These are phyloP conservation scores for Lepidothrix coronata DNA, from an alignment of 2,113 vertebrate genomes.

Conservation along the genomic window DNA sequence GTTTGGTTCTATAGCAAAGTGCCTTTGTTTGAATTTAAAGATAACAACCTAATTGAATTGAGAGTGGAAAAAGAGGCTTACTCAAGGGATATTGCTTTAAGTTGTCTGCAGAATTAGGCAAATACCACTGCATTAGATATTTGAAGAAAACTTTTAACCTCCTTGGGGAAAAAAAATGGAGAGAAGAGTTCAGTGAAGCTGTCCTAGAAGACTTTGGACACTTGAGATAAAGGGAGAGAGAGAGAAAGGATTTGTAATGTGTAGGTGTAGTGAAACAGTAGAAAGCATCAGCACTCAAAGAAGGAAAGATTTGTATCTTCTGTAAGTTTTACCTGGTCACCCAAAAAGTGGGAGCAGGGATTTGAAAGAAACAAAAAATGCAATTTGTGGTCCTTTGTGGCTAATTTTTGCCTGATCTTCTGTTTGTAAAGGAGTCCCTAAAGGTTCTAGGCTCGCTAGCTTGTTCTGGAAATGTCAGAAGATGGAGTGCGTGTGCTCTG, in stretches of 20 bases:
- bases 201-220: not conserved
- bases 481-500: not conserved
- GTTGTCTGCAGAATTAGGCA: not conserved
- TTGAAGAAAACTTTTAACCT: not conserved
- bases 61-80: not conserved
- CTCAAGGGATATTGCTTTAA: not conserved
- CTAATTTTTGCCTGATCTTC: not conserved
- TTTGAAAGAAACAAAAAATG: not conserved
- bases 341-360: not conserved
- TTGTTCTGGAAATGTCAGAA: not conserved
- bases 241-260: not conserved
- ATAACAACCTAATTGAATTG: not conserved
- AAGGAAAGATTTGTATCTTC: not conserved
- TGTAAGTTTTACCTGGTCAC: not conserved
- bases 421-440: not conserved
- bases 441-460: not conserved
- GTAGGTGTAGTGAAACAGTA: not conserved
- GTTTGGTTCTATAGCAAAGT: not conserved
- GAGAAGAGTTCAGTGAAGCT: not conserved
- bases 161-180: not conserved
- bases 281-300: not conserved
- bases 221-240: not conserved
- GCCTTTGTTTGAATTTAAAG: not conserved
- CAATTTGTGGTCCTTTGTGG: not conserved
- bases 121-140: not conserved